Evolutionary conservation across 2,888 invertebrate species (phyloP).

Genomic region (Tachina grossa): DNA sequence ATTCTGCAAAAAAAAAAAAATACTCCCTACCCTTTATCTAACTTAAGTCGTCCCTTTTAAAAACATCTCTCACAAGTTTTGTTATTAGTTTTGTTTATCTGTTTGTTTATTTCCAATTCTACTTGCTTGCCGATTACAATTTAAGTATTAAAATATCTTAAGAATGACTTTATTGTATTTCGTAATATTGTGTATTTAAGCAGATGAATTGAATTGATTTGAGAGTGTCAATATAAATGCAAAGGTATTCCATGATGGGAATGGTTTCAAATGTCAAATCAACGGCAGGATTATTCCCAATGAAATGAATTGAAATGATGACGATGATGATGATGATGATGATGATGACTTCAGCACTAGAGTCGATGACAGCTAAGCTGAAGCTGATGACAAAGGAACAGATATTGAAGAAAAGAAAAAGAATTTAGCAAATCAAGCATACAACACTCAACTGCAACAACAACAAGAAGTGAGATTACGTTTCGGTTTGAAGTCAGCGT

Average conservation of each 20-base stretch:
- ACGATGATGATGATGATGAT: slow-evolving; percentile 22
- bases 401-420: slow-evolving; percentile 19
- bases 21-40: neutral
- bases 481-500: neutral
- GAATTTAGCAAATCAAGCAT: slow-evolving; percentile 11
- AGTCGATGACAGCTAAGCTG: slow-evolving; percentile 33
- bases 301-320: slow-evolving; percentile 37
- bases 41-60: neutral
- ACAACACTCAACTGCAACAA: slow-evolving; percentile 1
- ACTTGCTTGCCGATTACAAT: neutral
- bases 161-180: slow-evolving; percentile 56
- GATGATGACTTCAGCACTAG: slow-evolving; percentile 4
- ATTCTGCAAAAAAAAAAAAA: neutral
- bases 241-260: slow-evolving; percentile 42
- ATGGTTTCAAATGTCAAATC: slow-evolving; percentile 64
- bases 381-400: slow-evolving; percentile 4
- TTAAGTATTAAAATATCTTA: slow-evolving; percentile 40
- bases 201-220: slow-evolving; percentile 25
- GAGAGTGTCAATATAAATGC: slow-evolving; percentile 64
- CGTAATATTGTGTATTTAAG: slow-evolving; percentile 21
- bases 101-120: neutral
- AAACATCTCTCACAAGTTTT: neutral
- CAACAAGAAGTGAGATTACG: neutral
- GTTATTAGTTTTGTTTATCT: neutral
- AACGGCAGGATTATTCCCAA: slow-evolving; percentile 48